Evolutionary conservation across 2,113 vertebrate genomes (phyloP).

Genomic region (Aspidoscelis tigris): DNA sequence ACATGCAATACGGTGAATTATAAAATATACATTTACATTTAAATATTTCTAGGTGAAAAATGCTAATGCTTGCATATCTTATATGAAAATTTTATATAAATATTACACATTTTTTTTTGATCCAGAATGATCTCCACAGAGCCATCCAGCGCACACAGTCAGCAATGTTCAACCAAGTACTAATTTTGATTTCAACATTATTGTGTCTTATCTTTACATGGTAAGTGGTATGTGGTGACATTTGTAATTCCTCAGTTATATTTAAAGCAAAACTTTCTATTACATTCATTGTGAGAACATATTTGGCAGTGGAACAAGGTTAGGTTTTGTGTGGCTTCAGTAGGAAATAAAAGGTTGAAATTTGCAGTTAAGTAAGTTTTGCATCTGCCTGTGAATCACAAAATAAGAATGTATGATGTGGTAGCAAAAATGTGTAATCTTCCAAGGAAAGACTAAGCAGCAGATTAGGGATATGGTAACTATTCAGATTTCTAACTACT

Average conservation of each 20-base stretch:
- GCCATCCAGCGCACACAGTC: conserved; percentile 87
- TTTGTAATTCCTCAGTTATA: not conserved
- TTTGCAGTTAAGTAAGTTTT: not conserved
- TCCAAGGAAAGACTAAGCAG: not conserved
- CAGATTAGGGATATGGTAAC: too few species aligned
- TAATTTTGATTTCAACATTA: conserved; percentile 88
- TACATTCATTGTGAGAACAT: not conserved
- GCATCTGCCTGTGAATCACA: not conserved
- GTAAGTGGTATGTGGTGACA: conserved; percentile 72
- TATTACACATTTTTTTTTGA: conserved; percentile 49
- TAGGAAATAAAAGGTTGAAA: not conserved
- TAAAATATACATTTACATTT: too few species aligned
- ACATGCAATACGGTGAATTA: not conserved
- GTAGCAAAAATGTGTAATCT: not conserved
- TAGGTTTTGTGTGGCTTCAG: not conserved
- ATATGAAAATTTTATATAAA: not conserved
- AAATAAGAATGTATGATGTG: not conserved
- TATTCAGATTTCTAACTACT: too few species aligned
- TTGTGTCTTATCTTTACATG: conserved; percentile 89
- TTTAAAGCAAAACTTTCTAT: conserved; percentile 7
- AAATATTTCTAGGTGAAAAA: not conserved
- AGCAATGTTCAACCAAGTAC: conserved; percentile 89
- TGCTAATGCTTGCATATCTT: not conserved
- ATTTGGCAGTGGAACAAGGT: not conserved
- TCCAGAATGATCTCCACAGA: conserved; percentile 87